Conservation (phyloP, 1,140 invertebrate genomes). For the Leucophenga varia region DNA sequence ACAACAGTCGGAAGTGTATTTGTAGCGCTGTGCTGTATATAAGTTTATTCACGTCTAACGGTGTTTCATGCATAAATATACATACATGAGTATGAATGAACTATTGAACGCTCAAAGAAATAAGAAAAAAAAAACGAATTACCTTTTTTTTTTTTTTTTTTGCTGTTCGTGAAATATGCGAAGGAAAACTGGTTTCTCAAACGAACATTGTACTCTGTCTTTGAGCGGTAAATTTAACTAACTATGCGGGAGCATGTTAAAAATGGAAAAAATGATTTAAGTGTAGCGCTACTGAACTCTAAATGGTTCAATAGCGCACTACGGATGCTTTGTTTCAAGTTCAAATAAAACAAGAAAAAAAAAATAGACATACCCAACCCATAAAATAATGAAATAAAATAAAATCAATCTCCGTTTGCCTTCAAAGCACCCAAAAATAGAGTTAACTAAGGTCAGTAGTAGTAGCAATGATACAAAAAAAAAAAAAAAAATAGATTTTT, state of each 20-base stretch:
- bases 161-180: too few relatives aligned
- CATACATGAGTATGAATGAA: slow-evolving; percentile 20
- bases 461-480: too few relatives aligned
- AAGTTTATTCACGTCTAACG: slow-evolving; percentile 37
- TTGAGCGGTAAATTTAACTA: too few relatives aligned
- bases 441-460: slow-evolving; percentile 41
- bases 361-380: too few relatives aligned
- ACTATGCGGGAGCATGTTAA: slow-evolving; percentile 33
- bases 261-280: too few relatives aligned
- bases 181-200: slow-evolving; percentile 44
- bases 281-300: too few relatives aligned
- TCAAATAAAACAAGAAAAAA: too few relatives aligned
- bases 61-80: slow-evolving; percentile 30
- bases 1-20: slow-evolving; percentile 11
- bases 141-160: too few relatives aligned
- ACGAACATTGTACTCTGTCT: too few relatives aligned
- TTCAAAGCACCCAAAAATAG: slow-evolving; percentile 11
- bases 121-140: too few relatives aligned
- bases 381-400: slow-evolving; percentile 13
- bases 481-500: too few relatives aligned
- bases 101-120: slow-evolving; percentile 1
- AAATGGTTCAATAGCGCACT: too few relatives aligned
- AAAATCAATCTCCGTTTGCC: slow-evolving; percentile 22
- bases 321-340: slow-evolving; percentile 25
- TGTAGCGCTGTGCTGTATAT: slow-evolving; percentile 10